A percentile compares a stretch with the other conserved stretches of the same genome.
These are phyloP conservation scores for Dynastes tityus DNA, from an alignment of 2,888 invertebrate genomes.

Conservation along the genomic window DNA sequence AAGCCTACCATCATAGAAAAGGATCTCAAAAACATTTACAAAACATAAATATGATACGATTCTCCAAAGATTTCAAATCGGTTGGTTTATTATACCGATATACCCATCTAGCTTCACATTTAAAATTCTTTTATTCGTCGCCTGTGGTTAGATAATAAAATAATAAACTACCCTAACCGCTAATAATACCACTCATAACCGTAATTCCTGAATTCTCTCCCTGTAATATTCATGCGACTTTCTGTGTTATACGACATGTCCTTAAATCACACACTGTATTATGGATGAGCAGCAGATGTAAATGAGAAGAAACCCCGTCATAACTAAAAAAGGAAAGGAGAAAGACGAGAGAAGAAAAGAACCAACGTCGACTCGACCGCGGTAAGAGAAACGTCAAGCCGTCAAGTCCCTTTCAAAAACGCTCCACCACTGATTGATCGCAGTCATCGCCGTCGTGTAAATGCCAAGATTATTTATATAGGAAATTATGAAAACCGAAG, in stretches of 20 bases:
- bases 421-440: conserved; percentile 45
- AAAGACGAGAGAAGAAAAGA: not conserved
- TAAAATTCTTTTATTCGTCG: too few relatives aligned
- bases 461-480: conserved; percentile 47
- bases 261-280: conserved; percentile 4
- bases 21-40: too few relatives aligned
- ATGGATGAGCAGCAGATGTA: conserved; percentile 11
- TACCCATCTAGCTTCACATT: too few relatives aligned
- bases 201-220: too few relatives aligned
- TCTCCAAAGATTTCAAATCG: too few relatives aligned
- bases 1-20: too few relatives aligned
- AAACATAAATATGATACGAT: too few relatives aligned
- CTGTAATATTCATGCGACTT: conserved; percentile 13
- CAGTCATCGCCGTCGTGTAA: conserved; percentile 50
- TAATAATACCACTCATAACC: too few relatives aligned
- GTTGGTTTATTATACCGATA: too few relatives aligned
- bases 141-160: too few relatives aligned
- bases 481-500: conserved; percentile 39
- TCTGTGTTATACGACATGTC: not conserved
- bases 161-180: too few relatives aligned
- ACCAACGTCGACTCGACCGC: conserved; percentile 10
- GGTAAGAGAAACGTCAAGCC: conserved; percentile 49
- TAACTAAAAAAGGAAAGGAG: not conserved
- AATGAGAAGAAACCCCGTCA: conserved; percentile 1
- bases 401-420: conserved; percentile 29